Base-by-base conservation (phyloP, 2,888 invertebrate species). In the Dugesia japonica region DNA sequence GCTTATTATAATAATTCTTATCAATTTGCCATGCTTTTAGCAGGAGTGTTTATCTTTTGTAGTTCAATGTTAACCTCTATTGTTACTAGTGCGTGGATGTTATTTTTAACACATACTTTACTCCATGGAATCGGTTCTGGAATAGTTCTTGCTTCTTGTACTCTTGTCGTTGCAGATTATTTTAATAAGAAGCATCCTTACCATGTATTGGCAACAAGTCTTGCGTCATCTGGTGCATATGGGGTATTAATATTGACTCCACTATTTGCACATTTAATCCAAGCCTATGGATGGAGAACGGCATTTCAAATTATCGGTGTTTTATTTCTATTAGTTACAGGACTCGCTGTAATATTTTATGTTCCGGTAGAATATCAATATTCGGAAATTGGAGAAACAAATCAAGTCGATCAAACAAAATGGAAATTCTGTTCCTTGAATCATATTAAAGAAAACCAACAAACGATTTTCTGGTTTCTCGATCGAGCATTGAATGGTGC, bases 111-210 rank as follows among this genome's bases (percentile, higher is more conserved):
- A 7, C 77, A 77, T 26, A 77, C 77, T 23, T n/a, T 77, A 17
- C n/a, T 77, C 15, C 77, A 77, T 42, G 77, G 77, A 20, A n/a
- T 77, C 1, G 77, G 77, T 26, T 77, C 77, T n/a, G 42, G 77
- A 20, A 1, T 77, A 17, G 73, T 77, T 15, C 42, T 77, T 15
- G 31, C 38, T 26, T 26, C 77, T n/a, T 27, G 42, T 27, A 38
- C 77, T 42, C 26, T 77, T 15, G 33, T 77, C 7, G 73, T 72
- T 9, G 77, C 31, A n/a, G 77, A 77, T 26, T 77, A 77, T 38
- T 77, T 77, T 26, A 42, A 77, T 27, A 77, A 77, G 13, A 33
- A 31, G 20, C 77, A 77, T 38, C 26, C 26, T 26, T 77, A 28
- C 73, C 77, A 77, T 33, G 77, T 77, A n/a, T 26, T 77, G 1